phyloP scores from a whole-genome alignment of 35 echinoderm and acorn worm genomes.

The Ophioderma brevispina region DNA sequence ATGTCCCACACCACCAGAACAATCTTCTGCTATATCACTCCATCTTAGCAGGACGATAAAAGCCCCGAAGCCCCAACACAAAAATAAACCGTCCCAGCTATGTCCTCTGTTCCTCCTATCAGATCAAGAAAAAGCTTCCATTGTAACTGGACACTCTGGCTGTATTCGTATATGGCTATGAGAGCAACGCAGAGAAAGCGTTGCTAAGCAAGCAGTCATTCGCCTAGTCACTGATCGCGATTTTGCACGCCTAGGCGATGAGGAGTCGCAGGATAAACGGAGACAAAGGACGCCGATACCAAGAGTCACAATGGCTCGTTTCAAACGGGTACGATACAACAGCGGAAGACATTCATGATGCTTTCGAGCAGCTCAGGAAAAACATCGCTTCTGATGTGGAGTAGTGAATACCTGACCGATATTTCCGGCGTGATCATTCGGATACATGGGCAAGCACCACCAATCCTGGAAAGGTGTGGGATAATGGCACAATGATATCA shows the following conservation, averaged over 20 bases:
- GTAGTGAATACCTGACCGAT: not conserved
- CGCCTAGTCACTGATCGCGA: not conserved
- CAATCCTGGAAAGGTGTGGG: not conserved
- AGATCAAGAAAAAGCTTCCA: not conserved
- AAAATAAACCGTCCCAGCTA: not conserved
- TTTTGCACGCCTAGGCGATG: not conserved
- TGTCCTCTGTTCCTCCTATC: no score
- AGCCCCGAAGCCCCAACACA: not conserved
- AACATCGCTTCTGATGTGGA: not conserved
- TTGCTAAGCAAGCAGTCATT: not conserved
- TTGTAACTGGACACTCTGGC: not conserved
- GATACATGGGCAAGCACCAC: not conserved
- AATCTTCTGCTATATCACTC: not conserved
- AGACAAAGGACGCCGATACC: not conserved
- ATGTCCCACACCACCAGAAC: not conserved
- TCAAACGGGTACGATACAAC: not conserved
- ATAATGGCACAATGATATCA: not conserved
- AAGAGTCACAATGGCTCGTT: not conserved
- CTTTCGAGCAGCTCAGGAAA: not conserved
- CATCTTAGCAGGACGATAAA: not conserved
- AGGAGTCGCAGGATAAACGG: not conserved
- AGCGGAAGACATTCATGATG: not conserved
- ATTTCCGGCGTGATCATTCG: not conserved
- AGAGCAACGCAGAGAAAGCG: not conserved
- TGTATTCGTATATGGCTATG: not conserved